phyloP scores from a whole-genome alignment of 2,113 vertebrate genomes.

The Erythrocercus mccallii region DNA sequence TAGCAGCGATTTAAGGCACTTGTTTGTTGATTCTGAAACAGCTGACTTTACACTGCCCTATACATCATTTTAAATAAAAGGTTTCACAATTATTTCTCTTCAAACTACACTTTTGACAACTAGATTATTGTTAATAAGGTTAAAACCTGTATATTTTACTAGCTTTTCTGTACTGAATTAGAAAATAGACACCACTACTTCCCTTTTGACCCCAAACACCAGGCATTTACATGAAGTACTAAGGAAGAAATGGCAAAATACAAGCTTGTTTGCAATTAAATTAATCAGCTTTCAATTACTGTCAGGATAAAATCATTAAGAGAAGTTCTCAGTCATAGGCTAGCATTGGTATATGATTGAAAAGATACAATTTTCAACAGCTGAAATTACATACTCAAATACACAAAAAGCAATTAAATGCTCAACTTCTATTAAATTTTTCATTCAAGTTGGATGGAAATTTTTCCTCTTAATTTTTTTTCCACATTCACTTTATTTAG shows the following conservation, averaged over 20 bases:
- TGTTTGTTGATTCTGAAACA: slow-evolving; percentile 40
- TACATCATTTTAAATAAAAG: slow-evolving; percentile 48
- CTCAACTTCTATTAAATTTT: background rate
- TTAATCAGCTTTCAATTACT: slow-evolving; percentile 58
- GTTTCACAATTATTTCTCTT: slow-evolving; percentile 32
- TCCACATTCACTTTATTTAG: background rate
- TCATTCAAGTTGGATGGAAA: background rate
- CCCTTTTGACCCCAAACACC: slow-evolving; percentile 39
- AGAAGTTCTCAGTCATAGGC: background rate
- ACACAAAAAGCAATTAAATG: background rate
- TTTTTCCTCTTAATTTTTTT: background rate
- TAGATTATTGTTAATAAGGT: slow-evolving; percentile 48
- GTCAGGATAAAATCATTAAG: slow-evolving; percentile 27
- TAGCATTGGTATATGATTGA: background rate
- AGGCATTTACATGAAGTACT: background rate
- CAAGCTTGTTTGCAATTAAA: slow-evolving; percentile 54
- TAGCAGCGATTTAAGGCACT: slow-evolving; percentile 13
- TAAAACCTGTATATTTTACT: slow-evolving; percentile 30
- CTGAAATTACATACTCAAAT: background rate
- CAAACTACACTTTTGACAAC: slow-evolving; percentile 41
- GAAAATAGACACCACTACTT: slow-evolving; percentile 38
- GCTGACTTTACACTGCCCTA: slow-evolving; percentile 6
- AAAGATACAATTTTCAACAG: background rate
- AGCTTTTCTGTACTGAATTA: slow-evolving; percentile 36
- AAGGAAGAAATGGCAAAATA: slow-evolving; percentile 3